Base-by-base conservation (phyloP, 2,888 invertebrate species). In the Drosophila mimica region DNA sequence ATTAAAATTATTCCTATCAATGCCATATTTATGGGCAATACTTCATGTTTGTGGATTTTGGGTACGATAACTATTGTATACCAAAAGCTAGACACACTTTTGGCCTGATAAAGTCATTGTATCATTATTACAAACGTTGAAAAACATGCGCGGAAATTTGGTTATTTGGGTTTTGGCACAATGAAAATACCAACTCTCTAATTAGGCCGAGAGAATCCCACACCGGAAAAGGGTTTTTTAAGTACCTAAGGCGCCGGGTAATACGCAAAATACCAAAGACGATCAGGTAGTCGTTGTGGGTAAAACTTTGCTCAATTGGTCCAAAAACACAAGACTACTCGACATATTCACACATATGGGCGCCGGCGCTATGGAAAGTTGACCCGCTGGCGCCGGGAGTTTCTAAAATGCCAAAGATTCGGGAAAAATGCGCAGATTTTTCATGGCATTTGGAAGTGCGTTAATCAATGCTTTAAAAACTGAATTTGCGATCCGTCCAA, bases 191-290 rank as follows among this genome's bases (percentile, higher is more conserved):
- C 84, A 78, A 40, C 30, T 75, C 79, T 83, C 79, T 86, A 90
- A 89, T 90, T 89, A 89, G 89, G 87, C 79, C 80, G 82, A 75
- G 76, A 70, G 76, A 70, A 60, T 73, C 66, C 74, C 59, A 67
- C 73, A 87, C 82, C 83, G 84, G 88, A 90, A 90, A 91, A 88
- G 89, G 88, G 84, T 83, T 90, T 90, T 89, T 86, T 86, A 77
- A 89, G 70, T 79, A 82, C 78, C 83, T 88, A 79, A 78, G 79
- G 89, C 83, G 91, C 83, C 90, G 89, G 89, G 76, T 76, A 70
- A 65, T 67, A 78, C 83, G 66, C 70, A 74, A 46, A 46, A 15
- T 15, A 43, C 25, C 53, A 63, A 48, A 58, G 25, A 54, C 33
- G 30, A 15, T 33, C 64, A 68, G 76, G 80, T 85, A 85, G 81